A percentile compares a stretch with the other conserved stretches of the same genome.
These are phyloP conservation scores for Plutomurus gul DNA, from an alignment of 1,140 invertebrate genomes.

Conservation along the genomic window DNA sequence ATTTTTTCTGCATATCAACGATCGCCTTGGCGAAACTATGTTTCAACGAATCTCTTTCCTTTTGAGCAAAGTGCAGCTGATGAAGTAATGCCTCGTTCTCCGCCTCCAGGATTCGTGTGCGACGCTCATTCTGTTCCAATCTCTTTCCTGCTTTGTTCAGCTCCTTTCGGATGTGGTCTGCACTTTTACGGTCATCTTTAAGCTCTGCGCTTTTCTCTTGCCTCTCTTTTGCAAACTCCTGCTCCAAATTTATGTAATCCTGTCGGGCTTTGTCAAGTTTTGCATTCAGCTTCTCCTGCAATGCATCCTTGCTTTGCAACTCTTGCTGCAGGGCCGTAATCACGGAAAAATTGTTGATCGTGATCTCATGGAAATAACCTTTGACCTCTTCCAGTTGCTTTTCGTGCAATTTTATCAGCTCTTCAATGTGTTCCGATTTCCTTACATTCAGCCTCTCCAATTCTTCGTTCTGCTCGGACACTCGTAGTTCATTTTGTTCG, in stretches of 20 bases:
- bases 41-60: constrained; percentile 78
- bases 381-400: constrained; percentile 84
- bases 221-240: neutral
- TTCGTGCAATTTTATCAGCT: constrained; percentile 80
- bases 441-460: constrained; percentile 76
- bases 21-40: constrained; percentile 78
- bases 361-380: constrained; percentile 92
- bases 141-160: neutral
- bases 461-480: constrained; percentile 70
- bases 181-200: neutral
- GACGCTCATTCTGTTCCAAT: constrained; percentile 42
- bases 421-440: constrained; percentile 69
- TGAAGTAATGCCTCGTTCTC: constrained; percentile 41
- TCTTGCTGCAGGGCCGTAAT: constrained; percentile 83
- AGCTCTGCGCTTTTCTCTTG: neutral
- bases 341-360: constrained; percentile 82
- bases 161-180: neutral
- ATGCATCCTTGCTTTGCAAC: constrained; percentile 78
- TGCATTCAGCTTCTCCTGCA: neutral
- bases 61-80: constrained; percentile 62
- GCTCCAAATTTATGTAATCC: neutral
- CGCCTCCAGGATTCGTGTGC: constrained; percentile 3
- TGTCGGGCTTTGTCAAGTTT: neutral
- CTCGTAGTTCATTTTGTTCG: constrained; percentile 58
- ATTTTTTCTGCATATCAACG: constrained; percentile 82